Base-by-base conservation (phyloP, 2,888 invertebrate species). In the Hirtodrosophila duncani region DNA sequence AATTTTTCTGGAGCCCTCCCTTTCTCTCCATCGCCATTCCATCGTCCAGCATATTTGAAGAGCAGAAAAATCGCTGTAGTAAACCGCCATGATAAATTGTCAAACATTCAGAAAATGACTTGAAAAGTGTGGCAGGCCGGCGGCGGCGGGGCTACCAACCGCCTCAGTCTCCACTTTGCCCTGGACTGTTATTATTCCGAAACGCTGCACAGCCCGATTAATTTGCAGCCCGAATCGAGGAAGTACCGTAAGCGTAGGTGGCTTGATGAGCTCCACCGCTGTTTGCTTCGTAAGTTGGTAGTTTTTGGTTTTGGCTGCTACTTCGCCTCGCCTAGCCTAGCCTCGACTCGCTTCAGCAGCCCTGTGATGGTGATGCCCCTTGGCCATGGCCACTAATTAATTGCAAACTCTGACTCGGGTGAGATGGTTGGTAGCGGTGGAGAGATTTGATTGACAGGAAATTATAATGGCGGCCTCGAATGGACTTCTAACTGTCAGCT, bases 181-280 rank as follows among this genome's bases (percentile, higher is more conserved):
- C n/a, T 26, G 43, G 43, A 38, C 45, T 43, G 60, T 63, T 62
- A 70, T 68, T 59, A 50, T 53, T 50, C 39, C 49, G 38, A 53
- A 45, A 63, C 55, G 57, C 31, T 58, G 59, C 50, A 53, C 57
- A 50, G 64, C 18, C 60, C 64, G 71, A 75, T 75, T 72, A 72
- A 72, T 80, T 72, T 71, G 56, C 68, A 62, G 74, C 45, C 41
- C n/a, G n/a, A n/a, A n/a, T n/a, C n/a, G 23, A 33, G 16, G 53
- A 71, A 68, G 74, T 78, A 77, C 74, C 81, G 74, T 72, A 80
- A 80, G 74, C 74, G 74, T 74, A 78, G 74, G 74, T 68, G 81
- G 63, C 59, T 64, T 72, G 77, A 70, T 77, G 72, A 64, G 65
- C 58, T 71, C 64, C 50, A 60, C 67, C 58, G 50, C 51, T 50